Evolutionary conservation across 2,797 vertebrate species (phyloP).

Genomic region (Gallinago solitaria): DNA sequence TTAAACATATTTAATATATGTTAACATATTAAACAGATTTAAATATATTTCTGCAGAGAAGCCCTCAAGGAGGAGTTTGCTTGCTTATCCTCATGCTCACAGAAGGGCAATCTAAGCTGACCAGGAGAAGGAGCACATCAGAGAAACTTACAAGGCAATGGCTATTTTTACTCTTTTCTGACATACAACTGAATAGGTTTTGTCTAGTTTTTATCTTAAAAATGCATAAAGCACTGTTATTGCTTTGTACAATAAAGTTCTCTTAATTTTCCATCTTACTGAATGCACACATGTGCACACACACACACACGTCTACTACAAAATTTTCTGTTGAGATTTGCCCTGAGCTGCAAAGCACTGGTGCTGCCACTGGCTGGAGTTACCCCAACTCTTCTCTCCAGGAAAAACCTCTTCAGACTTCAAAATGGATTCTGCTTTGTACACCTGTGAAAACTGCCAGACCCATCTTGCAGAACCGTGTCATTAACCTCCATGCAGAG

Average conservation of each 20-base stretch:
- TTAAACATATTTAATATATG: background rate
- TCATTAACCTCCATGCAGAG: background rate
- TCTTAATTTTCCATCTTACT: background rate
- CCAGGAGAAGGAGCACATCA: background rate
- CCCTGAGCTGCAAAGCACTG: background rate
- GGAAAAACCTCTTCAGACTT: background rate
- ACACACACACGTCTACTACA: accelerated
- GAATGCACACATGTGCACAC: background rate
- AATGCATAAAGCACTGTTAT: background rate
- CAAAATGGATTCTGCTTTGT: background rate
- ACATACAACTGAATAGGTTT: background rate
- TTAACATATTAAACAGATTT: background rate
- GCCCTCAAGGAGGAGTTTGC: background rate
- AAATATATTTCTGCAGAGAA: background rate
- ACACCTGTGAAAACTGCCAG: background rate
- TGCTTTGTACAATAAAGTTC: background rate
- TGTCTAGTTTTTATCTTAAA: background rate
- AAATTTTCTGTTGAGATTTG: background rate
- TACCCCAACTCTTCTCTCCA: background rate
- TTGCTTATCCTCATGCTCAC: background rate
- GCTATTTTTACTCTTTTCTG: background rate
- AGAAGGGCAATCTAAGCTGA: background rate
- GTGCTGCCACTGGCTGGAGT: background rate
- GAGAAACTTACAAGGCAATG: background rate
- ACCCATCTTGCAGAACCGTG: background rate